Conservation (phyloP, 1,140 invertebrate species). For the Diachasmimorpha longicaudata region DNA sequence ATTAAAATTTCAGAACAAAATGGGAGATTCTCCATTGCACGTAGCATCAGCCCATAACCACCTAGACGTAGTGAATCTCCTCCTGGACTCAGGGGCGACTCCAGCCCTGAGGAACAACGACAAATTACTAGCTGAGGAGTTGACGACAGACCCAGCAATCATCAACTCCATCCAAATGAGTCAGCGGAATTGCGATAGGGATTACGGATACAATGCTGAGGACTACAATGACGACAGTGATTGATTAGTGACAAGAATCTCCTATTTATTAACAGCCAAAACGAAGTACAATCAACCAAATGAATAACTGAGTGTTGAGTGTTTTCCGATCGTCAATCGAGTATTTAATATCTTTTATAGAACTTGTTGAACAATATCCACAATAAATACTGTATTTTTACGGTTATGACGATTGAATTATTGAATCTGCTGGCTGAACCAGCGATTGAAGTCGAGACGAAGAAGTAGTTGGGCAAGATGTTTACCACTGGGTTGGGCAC, state of each 20-base stretch:
- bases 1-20: constrained; percentile 59
- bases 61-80: constrained; percentile 67
- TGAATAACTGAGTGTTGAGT: background rate
- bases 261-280: background rate
- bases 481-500: constrained; percentile 70
- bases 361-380: background rate
- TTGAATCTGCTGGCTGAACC: constrained; percentile 68
- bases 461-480: constrained; percentile 74
- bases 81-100: constrained; percentile 68
- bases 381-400: constrained; percentile 14
- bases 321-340: too few species aligned
- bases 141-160: constrained; percentile 61
- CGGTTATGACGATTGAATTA: background rate
- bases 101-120: constrained; percentile 66
- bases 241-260: constrained; percentile 29
- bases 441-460: constrained; percentile 77
- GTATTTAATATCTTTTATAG: too few species aligned
- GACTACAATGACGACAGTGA: constrained; percentile 58
- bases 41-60: constrained; percentile 68
- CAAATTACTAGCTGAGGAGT: constrained; percentile 62
- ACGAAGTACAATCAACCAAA: background rate
- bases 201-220: constrained; percentile 45
- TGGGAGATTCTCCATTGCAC: constrained; percentile 71
- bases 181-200: constrained; percentile 30
- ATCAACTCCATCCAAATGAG: constrained; percentile 56